phyloP scores from a whole-genome alignment of 2,797 vertebrate genomes.

The Sciaenops ocellatus region DNA sequence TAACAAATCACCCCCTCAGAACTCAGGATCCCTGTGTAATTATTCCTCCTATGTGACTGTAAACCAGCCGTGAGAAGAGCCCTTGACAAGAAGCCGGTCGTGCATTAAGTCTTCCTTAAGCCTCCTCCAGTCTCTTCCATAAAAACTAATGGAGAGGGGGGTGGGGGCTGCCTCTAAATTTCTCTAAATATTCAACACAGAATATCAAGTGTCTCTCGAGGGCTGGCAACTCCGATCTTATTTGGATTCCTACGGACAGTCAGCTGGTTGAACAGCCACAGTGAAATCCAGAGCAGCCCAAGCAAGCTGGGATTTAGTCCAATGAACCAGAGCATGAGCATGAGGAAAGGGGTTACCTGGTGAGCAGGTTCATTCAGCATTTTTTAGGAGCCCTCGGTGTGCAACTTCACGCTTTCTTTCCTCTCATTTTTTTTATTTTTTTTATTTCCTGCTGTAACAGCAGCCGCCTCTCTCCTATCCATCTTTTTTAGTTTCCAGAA shows the following conservation, averaged over 20 bases:
- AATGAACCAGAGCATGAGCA: constrained; percentile 5
- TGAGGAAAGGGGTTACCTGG: constrained; percentile 9
- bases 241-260: constrained; percentile 31
- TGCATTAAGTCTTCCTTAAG: constrained; percentile 67
- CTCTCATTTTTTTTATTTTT: not conserved
- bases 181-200: constrained; percentile 22
- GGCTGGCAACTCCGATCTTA: not conserved
- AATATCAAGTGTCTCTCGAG: constrained; percentile 47
- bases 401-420: constrained; percentile 41
- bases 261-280: constrained; percentile 37
- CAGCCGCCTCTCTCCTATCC: constrained; percentile 19
- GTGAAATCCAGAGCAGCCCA: constrained; percentile 19
- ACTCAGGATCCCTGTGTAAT: constrained; percentile 69
- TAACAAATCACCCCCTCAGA: constrained; percentile 69
- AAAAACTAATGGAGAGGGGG: constrained; percentile 53
- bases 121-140: constrained; percentile 57
- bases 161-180: constrained; percentile 16
- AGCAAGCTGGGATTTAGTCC: constrained; percentile 32
- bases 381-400: constrained; percentile 29
- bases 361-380: constrained; percentile 51
- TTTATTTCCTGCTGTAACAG: constrained; percentile 12
- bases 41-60: constrained; percentile 69
- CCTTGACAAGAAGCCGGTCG: constrained; percentile 70
- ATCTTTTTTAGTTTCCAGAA: constrained; percentile 45
- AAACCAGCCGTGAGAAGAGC: constrained; percentile 72